Evolutionary conservation across 2,113 vertebrate genomes (phyloP).

Genomic region (Oryzias celebensis): DNA sequence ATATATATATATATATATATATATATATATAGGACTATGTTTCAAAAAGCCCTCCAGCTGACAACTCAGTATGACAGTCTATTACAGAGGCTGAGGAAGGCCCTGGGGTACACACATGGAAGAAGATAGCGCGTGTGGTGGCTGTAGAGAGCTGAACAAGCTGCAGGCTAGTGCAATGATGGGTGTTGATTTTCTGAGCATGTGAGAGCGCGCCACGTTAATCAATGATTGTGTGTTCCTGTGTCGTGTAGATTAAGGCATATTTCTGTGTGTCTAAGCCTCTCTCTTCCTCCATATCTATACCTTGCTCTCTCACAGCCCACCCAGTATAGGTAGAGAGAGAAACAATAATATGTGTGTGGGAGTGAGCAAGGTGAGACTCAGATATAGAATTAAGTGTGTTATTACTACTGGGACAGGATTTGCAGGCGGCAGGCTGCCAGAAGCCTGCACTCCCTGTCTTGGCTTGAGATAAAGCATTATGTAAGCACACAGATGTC

Average conservation of each 20-base stretch:
- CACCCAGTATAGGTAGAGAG: slow-evolving; percentile 38
- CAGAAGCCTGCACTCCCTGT: slow-evolving; percentile 24
- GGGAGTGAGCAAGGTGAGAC: slow-evolving; percentile 67
- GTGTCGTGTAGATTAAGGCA: slow-evolving; percentile 17
- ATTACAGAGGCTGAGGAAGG: slow-evolving; percentile 80
- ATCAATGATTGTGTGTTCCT: slow-evolving; percentile 55
- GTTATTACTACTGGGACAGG: slow-evolving; percentile 63
- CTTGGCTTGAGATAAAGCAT: slow-evolving; percentile 38
- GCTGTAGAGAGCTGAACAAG: slow-evolving; percentile 50
- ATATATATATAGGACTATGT: neutral
- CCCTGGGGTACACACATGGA: slow-evolving; percentile 85
- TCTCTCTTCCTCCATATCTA: slow-evolving; percentile 9
- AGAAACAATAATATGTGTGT: slow-evolving; percentile 54
- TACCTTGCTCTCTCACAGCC: slow-evolving; percentile 28
- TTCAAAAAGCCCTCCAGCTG: slow-evolving; percentile 70
- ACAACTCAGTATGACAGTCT: slow-evolving; percentile 75
- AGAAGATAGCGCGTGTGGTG: slow-evolving; percentile 77
- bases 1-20: too few species aligned
- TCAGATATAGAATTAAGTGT: slow-evolving; percentile 61
- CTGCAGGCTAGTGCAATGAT: slow-evolving; percentile 48
- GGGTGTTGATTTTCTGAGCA: slow-evolving; percentile 31
- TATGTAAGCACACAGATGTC: neutral
- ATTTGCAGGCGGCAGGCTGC: slow-evolving; percentile 33
- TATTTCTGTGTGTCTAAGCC: slow-evolving; percentile 1
- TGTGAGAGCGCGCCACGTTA: slow-evolving; percentile 40